These are phyloP conservation scores for Andrena minutula DNA, from an alignment of 2,888 invertebrate genomes.

Conservation along the genomic window DNA sequence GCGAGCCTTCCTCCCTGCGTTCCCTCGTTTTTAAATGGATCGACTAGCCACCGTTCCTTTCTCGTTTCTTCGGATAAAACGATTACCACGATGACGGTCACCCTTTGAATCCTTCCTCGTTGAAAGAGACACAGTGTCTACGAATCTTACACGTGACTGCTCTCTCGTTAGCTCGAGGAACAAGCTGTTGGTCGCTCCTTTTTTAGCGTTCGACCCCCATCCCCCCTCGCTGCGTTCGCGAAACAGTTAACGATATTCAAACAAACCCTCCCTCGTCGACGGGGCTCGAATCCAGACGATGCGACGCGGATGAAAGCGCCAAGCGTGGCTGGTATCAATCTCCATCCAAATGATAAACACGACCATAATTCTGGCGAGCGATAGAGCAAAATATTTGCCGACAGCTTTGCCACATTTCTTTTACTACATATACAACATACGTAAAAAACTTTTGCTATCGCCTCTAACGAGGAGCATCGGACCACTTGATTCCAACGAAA, in stretches of 20 bases:
- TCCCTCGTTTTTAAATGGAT: background rate
- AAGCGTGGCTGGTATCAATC: constrained; percentile 36
- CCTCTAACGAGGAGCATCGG: too few species aligned
- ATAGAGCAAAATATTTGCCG: background rate
- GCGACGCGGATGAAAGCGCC: constrained; percentile 29
- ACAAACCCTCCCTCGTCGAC: constrained; percentile 67
- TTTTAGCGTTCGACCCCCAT: constrained; percentile 30
- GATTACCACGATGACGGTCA: constrained; percentile 24
- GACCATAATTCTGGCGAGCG: background rate
- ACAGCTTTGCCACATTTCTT: background rate
- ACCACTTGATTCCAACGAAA: background rate
- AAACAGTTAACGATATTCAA: constrained; percentile 82
- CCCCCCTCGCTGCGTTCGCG: constrained; percentile 61
- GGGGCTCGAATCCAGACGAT: constrained; percentile 41
- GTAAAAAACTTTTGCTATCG: background rate
- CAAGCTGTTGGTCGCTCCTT: constrained; percentile 36
- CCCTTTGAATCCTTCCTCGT: constrained; percentile 31
- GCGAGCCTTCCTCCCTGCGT: background rate
- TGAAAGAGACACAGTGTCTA: constrained; percentile 16
- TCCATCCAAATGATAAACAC: constrained; percentile 14
- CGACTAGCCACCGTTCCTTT: background rate
- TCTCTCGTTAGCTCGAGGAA: constrained; percentile 39
- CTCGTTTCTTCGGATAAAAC: background rate
- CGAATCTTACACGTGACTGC: constrained; percentile 34
- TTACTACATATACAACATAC: background rate